A percentile compares a stretch with the other conserved stretches of the same genome.
These are phyloP conservation scores for Neolamprologus ventralis DNA, from an alignment of 2,113 vertebrate genomes.

Conservation along the genomic window DNA sequence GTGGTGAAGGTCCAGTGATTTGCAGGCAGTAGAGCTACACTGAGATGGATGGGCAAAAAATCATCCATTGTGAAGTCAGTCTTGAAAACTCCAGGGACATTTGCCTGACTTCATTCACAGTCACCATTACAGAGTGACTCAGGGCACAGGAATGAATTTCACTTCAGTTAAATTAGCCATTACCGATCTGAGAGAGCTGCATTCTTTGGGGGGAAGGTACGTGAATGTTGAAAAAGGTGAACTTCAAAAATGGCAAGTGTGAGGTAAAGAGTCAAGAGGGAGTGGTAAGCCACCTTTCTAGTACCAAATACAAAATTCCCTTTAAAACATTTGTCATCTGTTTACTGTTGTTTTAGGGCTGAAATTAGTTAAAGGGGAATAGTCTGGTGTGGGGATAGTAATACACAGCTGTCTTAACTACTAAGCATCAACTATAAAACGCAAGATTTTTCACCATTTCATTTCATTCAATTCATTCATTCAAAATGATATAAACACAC, in stretches of 20 bases:
- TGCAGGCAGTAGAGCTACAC: background rate
- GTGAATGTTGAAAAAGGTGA: background rate
- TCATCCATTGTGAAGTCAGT: constrained; percentile 1
- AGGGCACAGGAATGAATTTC: background rate
- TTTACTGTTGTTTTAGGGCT: background rate
- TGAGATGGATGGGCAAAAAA: constrained; percentile 31
- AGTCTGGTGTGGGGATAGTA: background rate
- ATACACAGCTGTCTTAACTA: background rate
- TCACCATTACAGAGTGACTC: constrained; percentile 12
- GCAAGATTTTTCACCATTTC: background rate
- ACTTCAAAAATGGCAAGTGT: background rate
- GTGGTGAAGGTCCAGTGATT: constrained; percentile 8
- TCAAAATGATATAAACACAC: background rate
- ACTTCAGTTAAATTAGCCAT: constrained; percentile 13
- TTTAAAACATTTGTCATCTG: background rate
- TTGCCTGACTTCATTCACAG: constrained; percentile 25
- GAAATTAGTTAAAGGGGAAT: background rate
- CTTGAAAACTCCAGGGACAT: constrained; percentile 22
- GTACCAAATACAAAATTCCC: background rate
- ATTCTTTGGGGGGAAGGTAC: background rate
- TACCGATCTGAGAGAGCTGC: background rate
- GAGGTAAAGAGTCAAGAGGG: background rate
- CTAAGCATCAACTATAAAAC: background rate
- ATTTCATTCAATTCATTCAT: background rate
- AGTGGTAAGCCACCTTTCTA: background rate